A percentile compares a stretch with the other conserved stretches of the same genome.
Conservation (phyloP, 2,888 invertebrate genomes). For the Escarpia spicata region DNA sequence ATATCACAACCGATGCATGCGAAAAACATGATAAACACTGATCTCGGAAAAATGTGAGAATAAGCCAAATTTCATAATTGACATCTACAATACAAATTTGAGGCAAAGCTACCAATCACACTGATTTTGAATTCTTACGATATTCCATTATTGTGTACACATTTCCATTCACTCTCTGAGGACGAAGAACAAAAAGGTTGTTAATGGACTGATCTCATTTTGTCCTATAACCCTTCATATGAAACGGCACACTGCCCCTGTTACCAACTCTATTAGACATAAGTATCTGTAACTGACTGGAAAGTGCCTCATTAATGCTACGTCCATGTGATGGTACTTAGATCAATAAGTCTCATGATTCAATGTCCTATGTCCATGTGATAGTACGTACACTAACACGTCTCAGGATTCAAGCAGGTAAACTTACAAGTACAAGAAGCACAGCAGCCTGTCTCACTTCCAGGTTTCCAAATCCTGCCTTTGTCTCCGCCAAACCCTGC, state of each 20-base stretch:
- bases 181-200: no score
- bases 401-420: neutral
- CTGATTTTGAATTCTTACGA: no score
- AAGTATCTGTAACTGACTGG: neutral
- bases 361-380: neutral
- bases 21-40: neutral
- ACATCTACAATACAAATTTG: no score
- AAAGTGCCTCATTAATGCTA: neutral
- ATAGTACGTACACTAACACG: neutral
- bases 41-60: no score
- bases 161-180: no score
- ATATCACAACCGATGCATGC: neutral
- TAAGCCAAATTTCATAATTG: no score
- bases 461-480: slow-evolving; percentile 84
- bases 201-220: no score
- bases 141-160: no score
- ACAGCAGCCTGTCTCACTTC: slow-evolving; percentile 83
- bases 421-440: slow-evolving; percentile 78
- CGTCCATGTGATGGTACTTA: neutral
- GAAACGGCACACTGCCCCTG: neutral
- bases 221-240: neutral
- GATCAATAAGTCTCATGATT: neutral
- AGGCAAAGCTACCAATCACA: no score
- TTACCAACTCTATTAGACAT: neutral
- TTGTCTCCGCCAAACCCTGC: slow-evolving; percentile 83